Evolutionary conservation across 2,888 invertebrate genomes (phyloP).

Genomic region (Trichopria drosophilae): DNA sequence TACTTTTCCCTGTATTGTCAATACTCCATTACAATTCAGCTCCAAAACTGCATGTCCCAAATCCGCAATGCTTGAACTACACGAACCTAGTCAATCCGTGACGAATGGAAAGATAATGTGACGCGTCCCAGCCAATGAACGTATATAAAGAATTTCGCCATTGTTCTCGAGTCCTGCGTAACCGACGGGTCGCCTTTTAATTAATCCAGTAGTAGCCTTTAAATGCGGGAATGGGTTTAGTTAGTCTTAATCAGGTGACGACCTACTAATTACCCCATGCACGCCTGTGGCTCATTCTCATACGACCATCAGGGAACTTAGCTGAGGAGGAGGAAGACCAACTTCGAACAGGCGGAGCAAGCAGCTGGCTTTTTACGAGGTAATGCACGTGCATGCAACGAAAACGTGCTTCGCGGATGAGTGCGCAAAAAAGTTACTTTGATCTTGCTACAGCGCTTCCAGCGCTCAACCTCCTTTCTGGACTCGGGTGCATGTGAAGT

Average conservation of each 20-base stretch:
- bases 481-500: conserved; percentile 7
- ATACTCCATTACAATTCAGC: no score
- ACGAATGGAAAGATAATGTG: no score
- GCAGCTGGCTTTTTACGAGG: conserved; percentile 10
- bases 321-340: conserved; percentile 21
- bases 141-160: no score
- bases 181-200: conserved; percentile 26
- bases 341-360: conserved; percentile 15
- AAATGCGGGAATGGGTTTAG: conserved; percentile 38
- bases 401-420: conserved; percentile 17
- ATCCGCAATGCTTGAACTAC: no score
- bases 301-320: conserved; percentile 17
- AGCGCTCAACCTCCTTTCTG: background rate
- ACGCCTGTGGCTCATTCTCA: conserved; percentile 19
- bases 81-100: no score
- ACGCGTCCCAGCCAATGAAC: no score
- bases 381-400: background rate
- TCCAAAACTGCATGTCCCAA: no score
- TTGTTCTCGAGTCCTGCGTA: no score
- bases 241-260: conserved; percentile 46
- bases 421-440: conserved; percentile 39
- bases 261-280: conserved; percentile 46
- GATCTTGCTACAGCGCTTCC: conserved; percentile 36
- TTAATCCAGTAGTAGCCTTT: conserved; percentile 33
- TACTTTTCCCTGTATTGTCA: no score